Conservation (phyloP, 1,140 invertebrate genomes). For the Cydia fagiglandana region DNA sequence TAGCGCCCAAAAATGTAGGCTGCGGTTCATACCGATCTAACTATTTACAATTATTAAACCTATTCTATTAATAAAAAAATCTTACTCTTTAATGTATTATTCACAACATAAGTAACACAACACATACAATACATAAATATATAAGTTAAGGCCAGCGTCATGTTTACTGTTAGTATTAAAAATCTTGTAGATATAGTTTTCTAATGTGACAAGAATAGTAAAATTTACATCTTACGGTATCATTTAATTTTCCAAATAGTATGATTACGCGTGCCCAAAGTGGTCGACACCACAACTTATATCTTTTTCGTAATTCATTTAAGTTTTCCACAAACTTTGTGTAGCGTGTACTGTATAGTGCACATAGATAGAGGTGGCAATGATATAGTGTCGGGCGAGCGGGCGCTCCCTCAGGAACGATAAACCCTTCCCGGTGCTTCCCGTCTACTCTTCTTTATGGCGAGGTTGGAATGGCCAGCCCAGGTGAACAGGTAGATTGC, state of each 20-base stretch:
- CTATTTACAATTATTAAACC: background rate
- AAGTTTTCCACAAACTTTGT: slow-evolving; percentile 28
- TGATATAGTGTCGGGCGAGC: slow-evolving; percentile 76
- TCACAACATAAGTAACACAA: too few relatives aligned
- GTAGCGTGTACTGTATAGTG: slow-evolving; percentile 35
- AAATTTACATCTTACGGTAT: too few relatives aligned
- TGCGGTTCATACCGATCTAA: background rate
- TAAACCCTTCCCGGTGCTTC: slow-evolving; percentile 75
- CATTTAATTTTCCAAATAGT: too few relatives aligned
- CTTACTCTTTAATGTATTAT: too few relatives aligned
- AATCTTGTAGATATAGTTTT: too few relatives aligned
- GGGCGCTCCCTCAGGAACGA: slow-evolving; percentile 73
- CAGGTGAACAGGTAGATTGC: slow-evolving; percentile 77
- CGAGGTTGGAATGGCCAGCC: slow-evolving; percentile 72
- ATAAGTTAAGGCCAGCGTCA: too few relatives aligned
- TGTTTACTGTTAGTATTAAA: too few relatives aligned
- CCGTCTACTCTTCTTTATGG: slow-evolving; percentile 78
- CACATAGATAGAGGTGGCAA: slow-evolving; percentile 70
- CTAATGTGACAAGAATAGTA: too few relatives aligned
- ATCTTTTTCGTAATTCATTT: slow-evolving; percentile 28
- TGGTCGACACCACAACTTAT: background rate
- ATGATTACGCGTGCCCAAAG: too few relatives aligned
- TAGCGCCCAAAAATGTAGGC: slow-evolving; percentile 51
- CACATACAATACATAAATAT: too few relatives aligned
- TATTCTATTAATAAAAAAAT: too few relatives aligned